A percentile compares a stretch with the other conserved stretches of the same genome.
phyloP scores from a whole-genome alignment of 2,888 invertebrate genomes.

The Phaonia tiefii region DNA sequence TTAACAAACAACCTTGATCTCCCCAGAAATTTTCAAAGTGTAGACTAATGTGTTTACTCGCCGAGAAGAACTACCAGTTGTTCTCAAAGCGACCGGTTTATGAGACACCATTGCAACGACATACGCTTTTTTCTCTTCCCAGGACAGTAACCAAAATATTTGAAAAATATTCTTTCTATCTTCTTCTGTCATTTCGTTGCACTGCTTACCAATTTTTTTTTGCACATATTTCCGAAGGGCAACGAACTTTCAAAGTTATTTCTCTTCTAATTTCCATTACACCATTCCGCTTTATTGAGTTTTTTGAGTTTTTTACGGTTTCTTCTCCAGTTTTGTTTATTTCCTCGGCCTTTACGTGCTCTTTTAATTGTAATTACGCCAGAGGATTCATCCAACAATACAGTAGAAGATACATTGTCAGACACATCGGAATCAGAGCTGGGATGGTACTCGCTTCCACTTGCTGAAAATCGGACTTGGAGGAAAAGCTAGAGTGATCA shows the following conservation, averaged over 20 bases:
- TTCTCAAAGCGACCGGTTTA: constrained; percentile 32
- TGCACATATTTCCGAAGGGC: constrained; percentile 45
- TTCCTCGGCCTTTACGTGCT: constrained; percentile 54
- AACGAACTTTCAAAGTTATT: constrained; percentile 44
- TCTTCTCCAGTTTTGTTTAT: constrained; percentile 53
- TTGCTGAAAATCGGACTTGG: constrained; percentile 44
- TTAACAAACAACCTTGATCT: constrained; percentile 59
- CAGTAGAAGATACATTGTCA: constrained; percentile 49
- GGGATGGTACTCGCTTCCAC: constrained; percentile 27
- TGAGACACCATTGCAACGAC: constrained; percentile 44
- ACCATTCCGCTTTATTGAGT: constrained; percentile 54
- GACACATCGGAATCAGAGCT: constrained; percentile 51
- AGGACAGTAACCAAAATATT: constrained; percentile 47
- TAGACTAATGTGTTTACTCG: constrained; percentile 46
- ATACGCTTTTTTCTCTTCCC: constrained; percentile 55
- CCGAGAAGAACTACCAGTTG: constrained; percentile 13
- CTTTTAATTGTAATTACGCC: constrained; percentile 55
- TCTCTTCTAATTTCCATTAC: constrained; percentile 56
- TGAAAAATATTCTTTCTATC: constrained; percentile 52
- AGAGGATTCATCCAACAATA: constrained; percentile 58
- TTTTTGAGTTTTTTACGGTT: constrained; percentile 52
- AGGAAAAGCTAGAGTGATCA: constrained; percentile 40
- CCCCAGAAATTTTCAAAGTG: not conserved
- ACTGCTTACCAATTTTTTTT: constrained; percentile 58
- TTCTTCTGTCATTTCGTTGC: constrained; percentile 53